These are phyloP conservation scores for Hyles euphorbiae DNA, from an alignment of 1,140 invertebrate genomes.

Conservation along the genomic window DNA sequence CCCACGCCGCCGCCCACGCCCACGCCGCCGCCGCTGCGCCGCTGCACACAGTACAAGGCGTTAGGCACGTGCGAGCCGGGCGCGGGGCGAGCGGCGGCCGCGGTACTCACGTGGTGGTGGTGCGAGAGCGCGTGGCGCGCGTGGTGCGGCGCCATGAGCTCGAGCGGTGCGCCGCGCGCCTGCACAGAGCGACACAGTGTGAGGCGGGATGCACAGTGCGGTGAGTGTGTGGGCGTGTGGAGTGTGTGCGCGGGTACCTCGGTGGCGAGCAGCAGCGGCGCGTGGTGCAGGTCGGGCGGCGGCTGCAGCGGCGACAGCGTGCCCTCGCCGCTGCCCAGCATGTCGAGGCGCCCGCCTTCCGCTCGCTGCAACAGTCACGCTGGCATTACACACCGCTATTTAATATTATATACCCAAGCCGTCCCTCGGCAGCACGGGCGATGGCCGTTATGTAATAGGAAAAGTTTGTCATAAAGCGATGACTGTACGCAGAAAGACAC, in stretches of 20 bases:
- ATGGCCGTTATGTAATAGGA: no score
- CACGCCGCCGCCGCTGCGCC: constrained; percentile 34
- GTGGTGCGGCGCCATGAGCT: constrained; percentile 58
- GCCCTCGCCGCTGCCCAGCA: constrained; percentile 46
- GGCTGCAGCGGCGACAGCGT: constrained; percentile 51
- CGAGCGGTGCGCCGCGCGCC: constrained; percentile 48
- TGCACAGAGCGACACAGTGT: constrained; percentile 13
- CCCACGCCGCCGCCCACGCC: constrained; percentile 30
- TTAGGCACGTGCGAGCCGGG: not conserved
- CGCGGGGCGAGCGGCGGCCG: no score
- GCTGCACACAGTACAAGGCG: constrained; percentile 15
- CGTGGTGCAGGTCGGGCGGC: constrained; percentile 52
- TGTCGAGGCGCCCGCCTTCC: constrained; percentile 49
- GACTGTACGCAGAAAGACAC: no score
- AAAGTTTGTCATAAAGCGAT: no score
- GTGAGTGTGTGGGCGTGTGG: no score
- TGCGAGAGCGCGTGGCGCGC: constrained; percentile 53
- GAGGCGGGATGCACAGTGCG: not conserved
- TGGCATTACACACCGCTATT: constrained; percentile 3
- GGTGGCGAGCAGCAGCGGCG: constrained; percentile 47
- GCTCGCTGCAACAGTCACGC: constrained; percentile 32
- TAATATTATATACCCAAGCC: not conserved
- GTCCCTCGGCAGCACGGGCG: not conserved
- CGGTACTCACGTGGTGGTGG: constrained; percentile 52
- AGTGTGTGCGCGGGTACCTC: constrained; percentile 32